Base-by-base conservation (phyloP, 2,797 vertebrate species). In the Pelochelys cantorii region DNA sequence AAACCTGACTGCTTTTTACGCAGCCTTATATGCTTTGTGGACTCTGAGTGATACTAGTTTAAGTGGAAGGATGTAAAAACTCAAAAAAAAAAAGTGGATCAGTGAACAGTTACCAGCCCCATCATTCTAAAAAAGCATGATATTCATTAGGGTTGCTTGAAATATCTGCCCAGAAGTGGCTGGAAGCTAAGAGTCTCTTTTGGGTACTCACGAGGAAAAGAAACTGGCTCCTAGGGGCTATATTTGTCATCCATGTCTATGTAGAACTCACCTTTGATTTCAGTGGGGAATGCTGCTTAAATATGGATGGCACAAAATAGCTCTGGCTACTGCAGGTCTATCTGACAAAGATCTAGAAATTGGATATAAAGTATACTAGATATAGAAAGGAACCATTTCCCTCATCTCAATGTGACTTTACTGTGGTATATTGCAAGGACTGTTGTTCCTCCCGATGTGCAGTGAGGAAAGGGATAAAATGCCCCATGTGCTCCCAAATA, bases 21-120 rank as follows among this genome's bases (percentile, higher is more conserved):
- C 90, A 78, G 75, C 48, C 79, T 88, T 92, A 52, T 88, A 85
- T 37, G 86, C 60, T 4, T 78, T 92, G 18, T 25, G 55, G 82
- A 65, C 88, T 20, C 20, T 88, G 52, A 57, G 25, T 77, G 25
- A 77, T 77, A 29, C 42, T 11, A 25, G 22, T 52, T 75, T 88
- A 53, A 88, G 65, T 48, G 13, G 37, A 25, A 15, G 25, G 42
- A 5, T 77, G 12, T 77, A 48, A 52, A 77, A 10, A 77, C 48
- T 15, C 25, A 42, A 42, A 42, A 42, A 8, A 48, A 77, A 77
- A 77, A 77, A 27, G 25, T 48, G 42, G 42, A 52, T 77, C 74
- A 77, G 48, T 25, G 48, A 25, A 77, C 7, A 77, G 23, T 37
- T 77, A 29, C 42, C 48, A 77, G 52, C 53, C 7, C 23, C 71